Conservation (phyloP, 37 sponge, comb jelly and placozoan species). For the Diacarnus erythraeanus region DNA sequence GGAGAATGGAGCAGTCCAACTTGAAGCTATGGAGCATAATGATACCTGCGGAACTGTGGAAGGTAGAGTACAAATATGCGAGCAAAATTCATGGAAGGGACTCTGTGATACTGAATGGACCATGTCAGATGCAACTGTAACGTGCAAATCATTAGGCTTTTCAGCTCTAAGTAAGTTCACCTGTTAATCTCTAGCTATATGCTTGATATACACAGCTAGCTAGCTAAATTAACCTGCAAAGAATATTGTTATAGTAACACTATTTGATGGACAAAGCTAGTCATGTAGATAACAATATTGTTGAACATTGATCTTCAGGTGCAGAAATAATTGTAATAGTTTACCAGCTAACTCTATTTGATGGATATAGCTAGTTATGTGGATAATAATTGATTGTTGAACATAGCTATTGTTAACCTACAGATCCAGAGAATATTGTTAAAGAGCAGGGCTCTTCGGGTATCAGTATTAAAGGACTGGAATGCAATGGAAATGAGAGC, state of each 20-base stretch:
- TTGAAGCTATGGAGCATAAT: neutral
- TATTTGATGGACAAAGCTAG: neutral
- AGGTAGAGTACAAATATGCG: conserved; percentile 10
- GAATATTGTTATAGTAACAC: neutral
- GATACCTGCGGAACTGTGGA: neutral
- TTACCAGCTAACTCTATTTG: no score
- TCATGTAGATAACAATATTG: neutral
- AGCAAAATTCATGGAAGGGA: neutral
- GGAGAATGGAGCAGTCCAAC: neutral
- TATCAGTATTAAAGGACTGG: neutral
- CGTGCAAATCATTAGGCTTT: conserved; percentile 29
- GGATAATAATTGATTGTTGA: no score
- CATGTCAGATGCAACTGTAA: conserved; percentile 16
- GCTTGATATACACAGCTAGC: neutral
- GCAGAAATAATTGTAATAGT: no score
- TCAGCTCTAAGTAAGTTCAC: neutral
- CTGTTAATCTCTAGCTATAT: no score
- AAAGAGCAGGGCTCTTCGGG: neutral
- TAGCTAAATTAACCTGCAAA: neutral
- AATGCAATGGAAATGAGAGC: conserved; percentile 1
- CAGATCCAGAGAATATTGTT: neutral
- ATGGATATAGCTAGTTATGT: no score
- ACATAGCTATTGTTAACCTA: neutral
- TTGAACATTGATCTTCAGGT: neutral
- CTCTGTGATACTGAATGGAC: conserved; percentile 43